phyloP scores from a whole-genome alignment of 1,140 invertebrate genomes.

The Apocrypta bakeri region DNA sequence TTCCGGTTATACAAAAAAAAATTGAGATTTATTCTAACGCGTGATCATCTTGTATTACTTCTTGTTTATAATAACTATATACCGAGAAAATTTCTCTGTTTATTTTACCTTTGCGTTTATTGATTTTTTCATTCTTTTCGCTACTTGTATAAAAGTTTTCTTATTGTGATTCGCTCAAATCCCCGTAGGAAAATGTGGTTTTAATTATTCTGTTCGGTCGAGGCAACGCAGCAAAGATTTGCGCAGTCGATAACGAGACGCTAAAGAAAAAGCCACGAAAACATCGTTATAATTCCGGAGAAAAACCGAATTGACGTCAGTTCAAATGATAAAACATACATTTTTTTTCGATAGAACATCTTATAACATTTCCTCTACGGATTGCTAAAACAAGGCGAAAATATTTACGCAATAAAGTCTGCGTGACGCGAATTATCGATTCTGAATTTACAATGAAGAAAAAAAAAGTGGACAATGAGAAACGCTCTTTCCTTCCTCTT shows the following conservation, averaged over 20 bases:
- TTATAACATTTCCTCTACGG: slow-evolving; percentile 13
- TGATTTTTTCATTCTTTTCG: slow-evolving; percentile 15
- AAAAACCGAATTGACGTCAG: slow-evolving; percentile 28
- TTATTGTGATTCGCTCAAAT: slow-evolving; percentile 1
- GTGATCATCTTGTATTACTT: slow-evolving; percentile 3
- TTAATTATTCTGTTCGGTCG: background rate
- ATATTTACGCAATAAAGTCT: slow-evolving; percentile 22
- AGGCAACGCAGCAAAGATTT: slow-evolving; percentile 9
- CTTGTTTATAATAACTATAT: background rate
- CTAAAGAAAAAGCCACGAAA: too few relatives aligned
- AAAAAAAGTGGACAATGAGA: slow-evolving; percentile 32
- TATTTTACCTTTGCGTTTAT: slow-evolving; percentile 2
- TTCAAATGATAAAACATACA: slow-evolving; percentile 26
- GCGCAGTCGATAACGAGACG: background rate
- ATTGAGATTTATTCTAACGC: slow-evolving; percentile 24
- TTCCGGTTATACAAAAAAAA: slow-evolving; percentile 44
- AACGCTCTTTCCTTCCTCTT: slow-evolving; percentile 24
- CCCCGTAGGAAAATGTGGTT: slow-evolving; percentile 2
- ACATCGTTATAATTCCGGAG: too few relatives aligned
- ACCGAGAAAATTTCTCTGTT: background rate
- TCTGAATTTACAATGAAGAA: slow-evolving; percentile 33
- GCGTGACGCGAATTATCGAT: slow-evolving; percentile 22
- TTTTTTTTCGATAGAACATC: slow-evolving; percentile 19
- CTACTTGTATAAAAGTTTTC: slow-evolving; percentile 44
- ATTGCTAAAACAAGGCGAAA: slow-evolving; percentile 15